Evolutionary conservation across 2,888 invertebrate genomes (phyloP).

Genomic region (Heliconius aoede): DNA sequence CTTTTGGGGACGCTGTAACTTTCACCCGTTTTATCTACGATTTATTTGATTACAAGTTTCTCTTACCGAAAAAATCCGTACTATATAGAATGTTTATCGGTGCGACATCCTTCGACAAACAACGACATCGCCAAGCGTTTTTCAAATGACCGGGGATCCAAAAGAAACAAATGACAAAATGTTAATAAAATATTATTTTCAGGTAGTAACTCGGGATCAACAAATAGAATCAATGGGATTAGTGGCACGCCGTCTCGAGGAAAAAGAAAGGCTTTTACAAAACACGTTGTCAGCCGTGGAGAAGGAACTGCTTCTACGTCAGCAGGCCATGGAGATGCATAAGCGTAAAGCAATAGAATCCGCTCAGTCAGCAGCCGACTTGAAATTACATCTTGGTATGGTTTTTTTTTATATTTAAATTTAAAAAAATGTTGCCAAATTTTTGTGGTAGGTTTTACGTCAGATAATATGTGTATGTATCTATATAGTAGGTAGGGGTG

Average conservation of each 20-base stretch:
- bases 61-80: too few species aligned
- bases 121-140: too few species aligned
- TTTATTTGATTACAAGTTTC: too few species aligned
- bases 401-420: not conserved
- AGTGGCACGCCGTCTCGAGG: slow-evolving; percentile 96
- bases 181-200: slow-evolving; percentile 34
- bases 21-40: too few species aligned
- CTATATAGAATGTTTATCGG: too few species aligned
- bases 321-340: slow-evolving; percentile 99
- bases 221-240: slow-evolving; percentile 97
- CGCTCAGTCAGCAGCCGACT: slow-evolving; percentile 97
- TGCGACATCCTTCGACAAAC: too few species aligned
- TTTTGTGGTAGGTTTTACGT: too few species aligned
- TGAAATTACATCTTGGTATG: slow-evolving; percentile 95
- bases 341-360: slow-evolving; percentile 98
- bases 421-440: too few species aligned
- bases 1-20: too few species aligned
- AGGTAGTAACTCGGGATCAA: slow-evolving; percentile 90
- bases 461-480: too few species aligned
- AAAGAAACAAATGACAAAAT: not conserved
- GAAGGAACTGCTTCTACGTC: slow-evolving; percentile 95
- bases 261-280: slow-evolving; percentile 96
- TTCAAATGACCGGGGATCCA: too few species aligned
- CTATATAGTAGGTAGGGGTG: too few species aligned
- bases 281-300: slow-evolving; percentile 96